These are phyloP conservation scores for Dione vanillae DNA, from an alignment of 2,888 invertebrate genomes.

Conservation along the genomic window DNA sequence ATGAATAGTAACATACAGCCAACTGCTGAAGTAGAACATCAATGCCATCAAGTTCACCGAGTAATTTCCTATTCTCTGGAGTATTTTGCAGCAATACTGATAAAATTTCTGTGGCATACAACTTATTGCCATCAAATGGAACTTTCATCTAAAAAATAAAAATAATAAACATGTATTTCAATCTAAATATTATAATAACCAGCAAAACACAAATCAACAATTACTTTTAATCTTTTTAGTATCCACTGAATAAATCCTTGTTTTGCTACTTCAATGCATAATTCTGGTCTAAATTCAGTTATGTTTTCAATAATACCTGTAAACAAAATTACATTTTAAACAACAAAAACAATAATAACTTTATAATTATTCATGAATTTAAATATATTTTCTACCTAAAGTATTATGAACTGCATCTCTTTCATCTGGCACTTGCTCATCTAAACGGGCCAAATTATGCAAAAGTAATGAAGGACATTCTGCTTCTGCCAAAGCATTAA, in stretches of 20 bases:
- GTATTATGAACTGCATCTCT: conserved; percentile 98
- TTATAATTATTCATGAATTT: neutral
- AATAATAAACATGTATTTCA: conserved; percentile 7
- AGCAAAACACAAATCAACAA: neutral
- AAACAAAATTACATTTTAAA: conserved; percentile 44
- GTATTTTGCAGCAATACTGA: conserved; percentile 97
- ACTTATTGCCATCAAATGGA: conserved; percentile 97
- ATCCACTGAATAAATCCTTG: conserved; percentile 97
- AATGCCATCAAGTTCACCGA: conserved; percentile 98
- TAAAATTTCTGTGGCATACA: conserved; percentile 97
- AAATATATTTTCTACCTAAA: conserved; percentile 82
- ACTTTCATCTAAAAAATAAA: conserved; percentile 85
- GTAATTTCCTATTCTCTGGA: conserved; percentile 89
- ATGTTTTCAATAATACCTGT: conserved; percentile 97
- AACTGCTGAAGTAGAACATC: conserved; percentile 97
- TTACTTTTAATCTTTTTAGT: conserved; percentile 92
- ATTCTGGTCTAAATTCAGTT: conserved; percentile 93
- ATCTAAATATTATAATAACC: neutral
- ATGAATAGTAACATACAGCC: conserved; percentile 84
- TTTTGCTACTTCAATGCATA: conserved; percentile 93
- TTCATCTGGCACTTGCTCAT: conserved; percentile 97
- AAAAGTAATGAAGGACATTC: conserved; percentile 95
- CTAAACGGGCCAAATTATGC: conserved; percentile 96
- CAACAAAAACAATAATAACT: neutral
- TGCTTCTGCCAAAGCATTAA: conserved; percentile 94